Evolutionary conservation across 2,113 vertebrate species (phyloP), one percentile per base, ranked within the genome.

Genomic region (Podilymbus podiceps): DNA sequence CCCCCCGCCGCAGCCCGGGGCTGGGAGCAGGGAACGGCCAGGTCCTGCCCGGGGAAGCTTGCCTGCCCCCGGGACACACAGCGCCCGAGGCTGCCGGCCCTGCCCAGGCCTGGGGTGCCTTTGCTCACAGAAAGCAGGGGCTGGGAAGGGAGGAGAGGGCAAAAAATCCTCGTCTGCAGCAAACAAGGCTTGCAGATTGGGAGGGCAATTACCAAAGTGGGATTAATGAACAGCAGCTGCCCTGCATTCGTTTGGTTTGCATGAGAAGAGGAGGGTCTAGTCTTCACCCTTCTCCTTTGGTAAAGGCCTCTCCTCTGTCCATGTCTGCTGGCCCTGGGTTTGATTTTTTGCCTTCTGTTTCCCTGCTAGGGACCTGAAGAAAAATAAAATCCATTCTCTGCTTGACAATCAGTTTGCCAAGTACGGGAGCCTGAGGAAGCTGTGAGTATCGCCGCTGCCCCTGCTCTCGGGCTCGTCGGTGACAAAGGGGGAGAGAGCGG

Each of bases 351-450:
- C 23, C 28, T 71, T 33, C n/a, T 44, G 5, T 55, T 47, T 73
- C 55, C 56, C 66, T 64, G 38, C 13, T 71, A 98, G 97, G 56
- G 95, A 97, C 92, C 85, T 98, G 69, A 98, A 98, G 94, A 96
- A 85, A 53, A 98, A 98, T 49, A 53, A 80, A 35, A 96, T 98
- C 15, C 38, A 6, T 53, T 94, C 89, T 31, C 90, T 98, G 56
- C 52, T 82, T 75, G 93, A 95, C 38, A 72, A 93, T 15, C 90
- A 94, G n/a, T 98, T 98, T 63, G 49, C 85, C 25, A 40, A 86
- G 35, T 95, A 96, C 73, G 80, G 35, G 69, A 84, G 93, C 19
- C 95, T 98, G 88, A 92, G 91, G 92, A 98, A 97, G 88, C 96
- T 98, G 98, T 98, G 82, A 98, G 97, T 98, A 49, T 18, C 8